Evolutionary conservation across 2,113 vertebrate species (phyloP).

Genomic region (Cranoglanis bouderius): DNA sequence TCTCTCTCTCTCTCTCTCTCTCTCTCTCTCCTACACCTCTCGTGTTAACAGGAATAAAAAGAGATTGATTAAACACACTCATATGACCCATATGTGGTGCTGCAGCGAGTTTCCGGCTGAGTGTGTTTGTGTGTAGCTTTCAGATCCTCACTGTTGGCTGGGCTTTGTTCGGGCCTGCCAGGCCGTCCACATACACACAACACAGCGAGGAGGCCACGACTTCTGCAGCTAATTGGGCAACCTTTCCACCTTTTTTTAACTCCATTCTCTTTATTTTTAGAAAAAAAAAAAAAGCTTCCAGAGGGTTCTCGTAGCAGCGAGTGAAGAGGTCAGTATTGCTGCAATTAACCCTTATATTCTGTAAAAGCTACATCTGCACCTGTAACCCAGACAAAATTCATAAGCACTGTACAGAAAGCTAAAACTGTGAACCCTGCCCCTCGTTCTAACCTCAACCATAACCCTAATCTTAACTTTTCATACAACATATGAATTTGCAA

Average conservation of each 20-base stretch:
- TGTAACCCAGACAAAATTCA: background rate
- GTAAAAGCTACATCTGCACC: background rate
- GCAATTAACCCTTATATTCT: background rate
- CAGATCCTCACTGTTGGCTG: slow-evolving; percentile 13
- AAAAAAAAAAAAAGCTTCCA: background rate
- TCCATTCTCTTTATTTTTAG: background rate
- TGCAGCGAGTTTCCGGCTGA: slow-evolving; percentile 93
- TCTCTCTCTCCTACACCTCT: slow-evolving; percentile 65
- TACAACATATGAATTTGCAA: background rate
- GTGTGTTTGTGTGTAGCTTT: background rate
- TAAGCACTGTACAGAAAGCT: background rate
- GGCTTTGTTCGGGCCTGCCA: background rate
- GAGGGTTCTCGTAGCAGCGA: background rate
- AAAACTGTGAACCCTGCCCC: background rate
- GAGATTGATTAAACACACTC: slow-evolving; percentile 77
- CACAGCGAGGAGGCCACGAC: background rate
- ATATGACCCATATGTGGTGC: slow-evolving; percentile 97
- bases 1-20: slow-evolving; percentile 79
- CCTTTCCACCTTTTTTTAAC: background rate
- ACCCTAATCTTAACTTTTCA: background rate
- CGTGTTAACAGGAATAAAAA: slow-evolving; percentile 75
- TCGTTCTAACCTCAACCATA: background rate
- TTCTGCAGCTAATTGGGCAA: slow-evolving; percentile 9
- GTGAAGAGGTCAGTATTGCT: background rate
- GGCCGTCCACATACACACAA: background rate